These are phyloP conservation scores for Sander lucioperca DNA, from an alignment of 2,113 vertebrate genomes.

Conservation along the genomic window DNA sequence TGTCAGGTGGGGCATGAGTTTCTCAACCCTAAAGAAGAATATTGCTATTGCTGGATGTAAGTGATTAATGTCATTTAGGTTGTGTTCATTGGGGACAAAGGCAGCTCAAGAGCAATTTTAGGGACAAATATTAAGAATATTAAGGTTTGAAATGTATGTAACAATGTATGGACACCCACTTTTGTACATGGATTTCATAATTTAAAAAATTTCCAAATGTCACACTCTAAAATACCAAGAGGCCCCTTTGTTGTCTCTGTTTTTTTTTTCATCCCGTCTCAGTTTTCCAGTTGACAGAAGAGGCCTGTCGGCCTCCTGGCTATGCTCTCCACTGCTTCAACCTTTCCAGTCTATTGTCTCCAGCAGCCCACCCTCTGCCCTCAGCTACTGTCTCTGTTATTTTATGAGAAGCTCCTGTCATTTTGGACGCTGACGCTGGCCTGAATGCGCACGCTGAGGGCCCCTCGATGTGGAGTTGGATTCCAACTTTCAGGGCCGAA, in stretches of 20 bases:
- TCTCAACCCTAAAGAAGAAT: background rate
- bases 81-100: background rate
- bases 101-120: background rate
- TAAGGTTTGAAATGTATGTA: background rate
- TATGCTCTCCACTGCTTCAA: constrained; percentile 23
- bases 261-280: constrained; percentile 21
- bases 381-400: constrained; percentile 49
- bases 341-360: constrained; percentile 33
- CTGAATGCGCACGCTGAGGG: constrained; percentile 37
- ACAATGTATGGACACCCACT: background rate
- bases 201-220: background rate
- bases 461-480: constrained; percentile 29
- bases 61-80: background rate
- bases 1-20: constrained; percentile 10
- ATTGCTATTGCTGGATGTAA: background rate
- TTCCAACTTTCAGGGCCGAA: constrained; percentile 57
- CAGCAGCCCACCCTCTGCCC: constrained; percentile 43
- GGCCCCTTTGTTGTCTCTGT: constrained; percentile 30
- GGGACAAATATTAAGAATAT: background rate
- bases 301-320: constrained; percentile 23
- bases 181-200: background rate
- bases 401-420: constrained; percentile 46
- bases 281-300: constrained; percentile 43
- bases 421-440: constrained; percentile 32
- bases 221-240: constrained; percentile 8